These are phyloP conservation scores for Galeopterus variegatus DNA, from an alignment of 2,113 vertebrate species.

Conservation along the genomic window DNA sequence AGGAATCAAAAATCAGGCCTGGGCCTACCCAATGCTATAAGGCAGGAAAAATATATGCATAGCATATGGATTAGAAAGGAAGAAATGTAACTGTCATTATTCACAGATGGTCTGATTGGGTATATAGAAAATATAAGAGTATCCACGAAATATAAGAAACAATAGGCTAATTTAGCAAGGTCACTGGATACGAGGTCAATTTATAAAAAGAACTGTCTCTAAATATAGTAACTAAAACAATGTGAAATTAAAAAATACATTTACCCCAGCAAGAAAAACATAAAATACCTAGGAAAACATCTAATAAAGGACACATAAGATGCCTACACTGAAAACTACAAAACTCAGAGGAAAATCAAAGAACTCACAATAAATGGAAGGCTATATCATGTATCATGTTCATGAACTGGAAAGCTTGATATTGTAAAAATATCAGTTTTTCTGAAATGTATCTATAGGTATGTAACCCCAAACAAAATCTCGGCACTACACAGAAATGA, in stretches of 20 bases:
- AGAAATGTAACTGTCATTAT: conserved; percentile 32
- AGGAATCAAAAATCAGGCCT: not conserved
- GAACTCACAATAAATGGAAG: conserved; percentile 12
- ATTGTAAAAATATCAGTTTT: not conserved
- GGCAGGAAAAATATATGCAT: conserved; percentile 51
- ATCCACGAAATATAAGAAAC: not conserved
- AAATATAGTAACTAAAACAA: not conserved
- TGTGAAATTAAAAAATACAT: conserved; percentile 13
- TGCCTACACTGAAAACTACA: not conserved
- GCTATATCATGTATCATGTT: not conserved
- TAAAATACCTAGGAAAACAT: conserved; percentile 24
- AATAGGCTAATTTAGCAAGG: not conserved
- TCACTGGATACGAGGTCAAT: not conserved
- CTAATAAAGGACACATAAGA: conserved; percentile 10
- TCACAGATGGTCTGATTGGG: not conserved
- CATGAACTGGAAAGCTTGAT: not conserved
- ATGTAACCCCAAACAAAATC: not conserved
- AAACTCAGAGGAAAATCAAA: conserved; percentile 38
- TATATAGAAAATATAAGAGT: conserved; percentile 10
- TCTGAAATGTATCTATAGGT: conserved; percentile 14
- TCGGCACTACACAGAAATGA: conserved; percentile 6
- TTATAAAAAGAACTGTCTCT: not conserved
- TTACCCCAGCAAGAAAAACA: conserved; percentile 15
- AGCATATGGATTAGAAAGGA: conserved; percentile 1
- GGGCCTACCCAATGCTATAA: conserved; percentile 17